These are phyloP conservation scores for Vulpes ferrilata DNA, from an alignment of 2,113 vertebrate species.

Conservation along the genomic window DNA sequence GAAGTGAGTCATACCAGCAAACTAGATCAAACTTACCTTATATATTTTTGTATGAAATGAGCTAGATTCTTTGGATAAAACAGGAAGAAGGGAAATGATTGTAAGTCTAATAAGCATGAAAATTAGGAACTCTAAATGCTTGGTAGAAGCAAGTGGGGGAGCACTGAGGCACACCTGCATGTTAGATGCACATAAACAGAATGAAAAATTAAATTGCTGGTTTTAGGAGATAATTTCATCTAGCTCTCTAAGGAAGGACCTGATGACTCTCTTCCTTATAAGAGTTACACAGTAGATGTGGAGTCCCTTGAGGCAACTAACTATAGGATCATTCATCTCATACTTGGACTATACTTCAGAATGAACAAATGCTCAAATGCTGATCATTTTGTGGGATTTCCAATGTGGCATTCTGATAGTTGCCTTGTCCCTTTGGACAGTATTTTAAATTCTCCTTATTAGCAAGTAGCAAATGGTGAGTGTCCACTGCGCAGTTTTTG, in stretches of 20 bases:
- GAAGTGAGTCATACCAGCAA: slow-evolving; percentile 27
- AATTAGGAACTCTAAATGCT: background rate
- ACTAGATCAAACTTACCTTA: background rate
- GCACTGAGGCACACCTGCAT: background rate
- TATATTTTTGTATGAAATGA: background rate
- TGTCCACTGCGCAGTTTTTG: background rate
- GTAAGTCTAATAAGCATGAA: background rate
- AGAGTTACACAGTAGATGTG: background rate
- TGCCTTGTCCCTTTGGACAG: slow-evolving; percentile 49
- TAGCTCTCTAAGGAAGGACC: background rate
- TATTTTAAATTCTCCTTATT: slow-evolving; percentile 64
- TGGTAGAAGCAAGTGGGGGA: background rate
- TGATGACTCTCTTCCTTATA: background rate
- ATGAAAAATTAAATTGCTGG: background rate
- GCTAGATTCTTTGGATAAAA: background rate
- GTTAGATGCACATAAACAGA: background rate
- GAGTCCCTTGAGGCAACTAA: background rate
- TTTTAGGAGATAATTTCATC: slow-evolving; percentile 2
- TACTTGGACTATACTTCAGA: background rate
- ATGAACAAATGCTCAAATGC: slow-evolving; percentile 9
- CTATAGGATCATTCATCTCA: background rate
- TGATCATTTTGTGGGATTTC: slow-evolving; percentile 27
- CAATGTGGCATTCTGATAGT: background rate
- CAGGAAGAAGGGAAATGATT: background rate
- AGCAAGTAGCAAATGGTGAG: slow-evolving; percentile 55